Evolutionary conservation across 2,888 invertebrate species (phyloP).

Genomic region (Hemicrepidius hirtus): DNA sequence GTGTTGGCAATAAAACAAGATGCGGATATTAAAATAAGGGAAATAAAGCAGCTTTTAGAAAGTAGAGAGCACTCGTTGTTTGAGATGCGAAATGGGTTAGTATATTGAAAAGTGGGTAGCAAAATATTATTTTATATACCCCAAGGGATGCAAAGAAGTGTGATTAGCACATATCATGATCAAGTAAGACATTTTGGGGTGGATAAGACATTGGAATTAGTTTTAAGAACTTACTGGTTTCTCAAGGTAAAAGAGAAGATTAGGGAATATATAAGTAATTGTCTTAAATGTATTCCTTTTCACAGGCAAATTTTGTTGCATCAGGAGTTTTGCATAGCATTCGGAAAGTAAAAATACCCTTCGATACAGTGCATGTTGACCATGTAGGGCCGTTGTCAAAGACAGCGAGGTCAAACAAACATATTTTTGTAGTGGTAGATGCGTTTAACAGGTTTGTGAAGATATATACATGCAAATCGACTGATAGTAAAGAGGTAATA

Average conservation of each 20-base stretch:
- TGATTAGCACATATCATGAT: constrained; percentile 60
- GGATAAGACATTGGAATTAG: constrained; percentile 9
- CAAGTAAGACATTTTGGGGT: constrained; percentile 58
- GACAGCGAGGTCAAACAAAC: neutral
- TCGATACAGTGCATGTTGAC: constrained; percentile 20
- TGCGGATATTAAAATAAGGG: constrained; percentile 40
- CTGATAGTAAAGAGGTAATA: no score
- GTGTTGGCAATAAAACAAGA: constrained; percentile 52
- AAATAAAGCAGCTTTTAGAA: constrained; percentile 54
- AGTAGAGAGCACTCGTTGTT: constrained; percentile 41
- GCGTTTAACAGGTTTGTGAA: constrained; percentile 31
- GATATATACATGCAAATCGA: no score
- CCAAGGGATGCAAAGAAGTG: constrained; percentile 54
- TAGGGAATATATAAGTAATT: constrained; percentile 14
- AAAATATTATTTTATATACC: constrained; percentile 56
- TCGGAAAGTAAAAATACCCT: constrained; percentile 19
- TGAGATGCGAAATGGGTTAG: constrained; percentile 41
- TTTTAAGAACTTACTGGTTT: constrained; percentile 34
- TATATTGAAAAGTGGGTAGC: constrained; percentile 41
- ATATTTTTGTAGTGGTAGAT: constrained; percentile 36
- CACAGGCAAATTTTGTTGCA: neutral
- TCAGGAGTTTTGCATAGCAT: constrained; percentile 32
- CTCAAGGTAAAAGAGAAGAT: constrained; percentile 12
- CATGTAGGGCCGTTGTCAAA: constrained; percentile 29
- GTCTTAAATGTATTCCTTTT: constrained; percentile 28